Evolutionary conservation across 2,888 invertebrate species (phyloP).

Genomic region (Hypselothyrea guttata): DNA sequence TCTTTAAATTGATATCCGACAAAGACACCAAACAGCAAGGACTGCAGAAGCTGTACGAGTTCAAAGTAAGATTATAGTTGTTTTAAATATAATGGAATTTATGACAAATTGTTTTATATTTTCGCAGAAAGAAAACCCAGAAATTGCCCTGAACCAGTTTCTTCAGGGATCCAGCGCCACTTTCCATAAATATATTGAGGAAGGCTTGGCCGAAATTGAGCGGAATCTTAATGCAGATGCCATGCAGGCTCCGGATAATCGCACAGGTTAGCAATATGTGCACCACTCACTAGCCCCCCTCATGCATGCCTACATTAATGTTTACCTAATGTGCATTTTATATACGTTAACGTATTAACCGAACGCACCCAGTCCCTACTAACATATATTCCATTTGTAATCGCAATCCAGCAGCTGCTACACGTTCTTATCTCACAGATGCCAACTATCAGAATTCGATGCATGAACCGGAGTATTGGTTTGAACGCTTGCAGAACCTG

Average conservation of each 20-base stretch:
- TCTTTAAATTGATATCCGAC: constrained; percentile 94
- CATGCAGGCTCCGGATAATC: constrained; percentile 57
- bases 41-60: constrained; percentile 83
- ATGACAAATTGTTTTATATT: not conserved
- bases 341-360: constrained; percentile 41
- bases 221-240: constrained; percentile 57
- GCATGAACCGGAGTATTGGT: constrained; percentile 81
- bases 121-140: constrained; percentile 80
- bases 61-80: constrained; percentile 73
- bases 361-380: constrained; percentile 41
- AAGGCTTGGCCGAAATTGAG: constrained; percentile 82
- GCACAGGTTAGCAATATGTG: constrained; percentile 53
- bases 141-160: constrained; percentile 81
- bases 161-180: constrained; percentile 81
- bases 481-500: constrained; percentile 80
- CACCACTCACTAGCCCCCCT: constrained; percentile 2
- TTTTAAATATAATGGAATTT: too few species aligned
- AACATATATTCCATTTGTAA: constrained; percentile 26
- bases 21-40: constrained; percentile 94
- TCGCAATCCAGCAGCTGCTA: constrained; percentile 57
- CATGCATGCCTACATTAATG: constrained; percentile 2
- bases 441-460: constrained; percentile 63
- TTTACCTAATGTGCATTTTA: too few species aligned
- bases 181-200: constrained; percentile 82
- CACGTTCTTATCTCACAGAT: constrained; percentile 77